A percentile compares a stretch with the other conserved stretches of the same genome.
Evolutionary conservation across 2,797 vertebrate species (phyloP).

Genomic region (Menidia menidia): DNA sequence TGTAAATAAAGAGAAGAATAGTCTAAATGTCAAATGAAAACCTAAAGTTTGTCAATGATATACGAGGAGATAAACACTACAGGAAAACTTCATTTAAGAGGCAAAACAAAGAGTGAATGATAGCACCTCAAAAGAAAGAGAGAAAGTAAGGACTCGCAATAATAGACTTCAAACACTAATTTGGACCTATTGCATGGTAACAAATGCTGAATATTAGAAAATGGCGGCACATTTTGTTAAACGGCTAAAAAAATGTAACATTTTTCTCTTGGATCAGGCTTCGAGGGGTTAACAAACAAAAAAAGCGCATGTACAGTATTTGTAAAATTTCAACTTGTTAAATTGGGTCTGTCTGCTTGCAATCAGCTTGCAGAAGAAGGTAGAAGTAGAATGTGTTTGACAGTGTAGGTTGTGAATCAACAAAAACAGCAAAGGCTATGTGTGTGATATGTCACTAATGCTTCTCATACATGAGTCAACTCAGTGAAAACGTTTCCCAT

Average conservation of each 20-base stretch:
- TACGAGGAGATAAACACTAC: not conserved
- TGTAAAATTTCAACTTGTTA: not conserved
- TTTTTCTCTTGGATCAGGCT: not conserved
- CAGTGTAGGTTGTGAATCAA: not conserved
- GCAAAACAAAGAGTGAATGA: too few species aligned
- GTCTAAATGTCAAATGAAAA: not conserved
- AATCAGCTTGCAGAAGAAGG: not conserved
- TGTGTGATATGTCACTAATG: too few species aligned
- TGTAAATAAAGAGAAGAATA: not conserved
- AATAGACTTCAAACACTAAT: too few species aligned
- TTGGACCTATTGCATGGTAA: too few species aligned
- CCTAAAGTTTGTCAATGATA: too few species aligned
- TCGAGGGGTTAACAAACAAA: not conserved
- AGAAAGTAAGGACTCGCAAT: not conserved
- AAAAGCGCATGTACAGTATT: not conserved
- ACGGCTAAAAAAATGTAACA: too few species aligned
- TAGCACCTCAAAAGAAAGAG: not conserved
- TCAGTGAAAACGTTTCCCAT: too few species aligned
- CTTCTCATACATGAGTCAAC: too few species aligned
- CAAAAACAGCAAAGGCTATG: too few species aligned
- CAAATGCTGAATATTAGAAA: too few species aligned
- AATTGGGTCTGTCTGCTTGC: not conserved
- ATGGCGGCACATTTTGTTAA: too few species aligned
- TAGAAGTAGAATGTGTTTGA: not conserved
- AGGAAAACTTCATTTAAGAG: not conserved